Evolutionary conservation across 2,888 invertebrate genomes (phyloP).

Genomic region (Phymatocera aterrima): DNA sequence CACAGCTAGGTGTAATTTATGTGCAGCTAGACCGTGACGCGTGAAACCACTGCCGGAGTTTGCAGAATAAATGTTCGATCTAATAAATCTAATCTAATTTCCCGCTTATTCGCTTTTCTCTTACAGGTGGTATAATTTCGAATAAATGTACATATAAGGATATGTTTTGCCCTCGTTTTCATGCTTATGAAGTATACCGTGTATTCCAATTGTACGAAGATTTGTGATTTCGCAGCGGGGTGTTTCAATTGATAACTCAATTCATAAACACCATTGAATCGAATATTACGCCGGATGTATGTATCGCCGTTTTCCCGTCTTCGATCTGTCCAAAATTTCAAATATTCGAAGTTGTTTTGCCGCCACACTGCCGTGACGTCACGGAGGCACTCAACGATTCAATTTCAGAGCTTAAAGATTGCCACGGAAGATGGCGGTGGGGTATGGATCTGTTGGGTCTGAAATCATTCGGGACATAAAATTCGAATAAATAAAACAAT

Average conservation of each 20-base stretch:
- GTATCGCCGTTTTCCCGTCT: not conserved
- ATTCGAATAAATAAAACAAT: conserved; percentile 29
- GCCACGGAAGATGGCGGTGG: not conserved
- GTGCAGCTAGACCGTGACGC: not conserved
- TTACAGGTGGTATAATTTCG: no score
- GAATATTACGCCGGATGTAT: not conserved
- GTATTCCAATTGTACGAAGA: no score
- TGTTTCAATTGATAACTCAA: no score
- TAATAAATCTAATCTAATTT: no score
- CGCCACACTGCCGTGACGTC: not conserved
- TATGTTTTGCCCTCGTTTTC: no score
- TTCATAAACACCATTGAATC: not conserved
- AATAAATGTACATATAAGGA: no score
- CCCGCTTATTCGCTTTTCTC: no score
- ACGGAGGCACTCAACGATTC: not conserved
- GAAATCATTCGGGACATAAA: not conserved
- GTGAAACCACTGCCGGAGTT: not conserved
- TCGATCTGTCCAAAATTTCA: not conserved
- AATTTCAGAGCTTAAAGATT: not conserved
- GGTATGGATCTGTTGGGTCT: not conserved
- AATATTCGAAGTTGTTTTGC: not conserved
- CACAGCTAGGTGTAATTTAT: no score
- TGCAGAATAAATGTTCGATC: not conserved
- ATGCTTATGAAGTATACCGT: no score
- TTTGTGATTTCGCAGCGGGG: no score